Base-by-base conservation (phyloP, 2,113 vertebrate species). In the Pterocles orientalis region DNA sequence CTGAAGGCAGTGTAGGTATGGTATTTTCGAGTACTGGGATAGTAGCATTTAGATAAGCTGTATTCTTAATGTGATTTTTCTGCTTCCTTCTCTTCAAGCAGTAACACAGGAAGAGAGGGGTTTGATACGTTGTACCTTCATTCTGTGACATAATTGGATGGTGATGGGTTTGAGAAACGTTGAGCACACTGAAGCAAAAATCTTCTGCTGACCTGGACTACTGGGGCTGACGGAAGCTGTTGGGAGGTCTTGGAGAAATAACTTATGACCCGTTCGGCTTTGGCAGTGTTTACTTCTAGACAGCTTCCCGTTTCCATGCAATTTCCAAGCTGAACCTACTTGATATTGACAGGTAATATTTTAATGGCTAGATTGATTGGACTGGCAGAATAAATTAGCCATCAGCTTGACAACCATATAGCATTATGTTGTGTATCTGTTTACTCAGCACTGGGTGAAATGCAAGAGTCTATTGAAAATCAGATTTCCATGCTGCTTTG, bases 401-500 rank as follows among this genome's bases (percentile, higher is more conserved):
- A 91, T 95, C 47, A 70, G 93, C 85, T 94, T 98, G 97, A 97
- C 97, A 98, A 97, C 97, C 96, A 58, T 92, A 94, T 85, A 94
- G 96, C 97, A 97, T 97, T 98, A 97, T 60, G 94, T 90, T 95
- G 94, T 97, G 96, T 98, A 97, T 98, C 97, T 98, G 98, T 98
- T 98, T 98, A 97, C 97, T 98, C 98, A 98, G 98, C 97, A 98
- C 96, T 97, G 76, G 96, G 96, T 96, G 91, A 97, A 97, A 98
- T 97, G 96, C 97, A 97, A 94, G 96, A 97, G 97, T 98, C 97
- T 98, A 96, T 97, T 97, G 97, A 98, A 98, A 98, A 98, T 98
- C 98, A 98, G 97, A 98, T 98, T 98, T 98, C 97, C 97, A 97
- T 97, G 97, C 98, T 97, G 96, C 97, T 98, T 98, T 98, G 98